phyloP scores from a whole-genome alignment of 2,888 invertebrate genomes.

The Seira ritae region DNA sequence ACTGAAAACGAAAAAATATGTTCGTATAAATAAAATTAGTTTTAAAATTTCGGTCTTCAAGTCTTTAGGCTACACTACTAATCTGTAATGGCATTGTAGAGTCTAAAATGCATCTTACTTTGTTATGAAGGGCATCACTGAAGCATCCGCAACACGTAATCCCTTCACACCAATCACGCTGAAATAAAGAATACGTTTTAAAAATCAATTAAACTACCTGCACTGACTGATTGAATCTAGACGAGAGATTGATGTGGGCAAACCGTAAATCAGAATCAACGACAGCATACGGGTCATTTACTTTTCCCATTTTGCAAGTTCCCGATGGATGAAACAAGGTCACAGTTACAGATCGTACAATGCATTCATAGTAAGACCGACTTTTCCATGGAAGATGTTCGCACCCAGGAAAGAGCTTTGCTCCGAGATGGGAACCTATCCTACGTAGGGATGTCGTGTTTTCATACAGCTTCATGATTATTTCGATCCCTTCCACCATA shows the following conservation, averaged over 20 bases:
- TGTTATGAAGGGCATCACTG: constrained; percentile 49
- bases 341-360: background rate
- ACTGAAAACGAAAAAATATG: no score
- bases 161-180: constrained; percentile 39
- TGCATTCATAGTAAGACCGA: constrained; percentile 41
- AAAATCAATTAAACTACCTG: no score
- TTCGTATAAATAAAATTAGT: constrained; percentile 15
- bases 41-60: background rate
- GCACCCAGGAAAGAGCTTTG: constrained; percentile 35
- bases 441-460: constrained; percentile 39
- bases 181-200: constrained; percentile 12
- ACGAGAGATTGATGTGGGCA: no score
- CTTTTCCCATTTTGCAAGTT: constrained; percentile 52
- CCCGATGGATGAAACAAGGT: constrained; percentile 39
- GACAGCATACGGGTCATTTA: constrained; percentile 48
- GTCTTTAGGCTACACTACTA: no score
- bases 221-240: no score
- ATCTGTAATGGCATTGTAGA: no score
- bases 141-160: constrained; percentile 47
- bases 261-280: constrained; percentile 57
- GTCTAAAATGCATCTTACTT: constrained; percentile 35
- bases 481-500: constrained; percentile 54
- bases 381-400: constrained; percentile 28
- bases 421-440: constrained; percentile 30
- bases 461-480: constrained; percentile 34